phyloP scores from a whole-genome alignment of 2,797 vertebrate species.

The Discoglossus pictus region DNA sequence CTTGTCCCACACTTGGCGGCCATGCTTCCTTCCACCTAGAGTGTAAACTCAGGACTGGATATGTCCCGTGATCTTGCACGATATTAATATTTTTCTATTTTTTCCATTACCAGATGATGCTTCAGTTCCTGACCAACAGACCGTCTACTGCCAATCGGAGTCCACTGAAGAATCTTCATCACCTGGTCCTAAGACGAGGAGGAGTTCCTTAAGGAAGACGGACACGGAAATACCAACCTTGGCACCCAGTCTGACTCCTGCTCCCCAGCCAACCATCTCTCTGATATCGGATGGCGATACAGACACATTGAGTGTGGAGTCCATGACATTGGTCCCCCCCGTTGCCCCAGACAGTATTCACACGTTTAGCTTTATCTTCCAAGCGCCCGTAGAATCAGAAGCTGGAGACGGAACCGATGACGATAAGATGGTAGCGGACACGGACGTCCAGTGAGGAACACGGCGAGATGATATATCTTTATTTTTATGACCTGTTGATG shows the following conservation, averaged over 20 bases:
- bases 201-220: slow-evolving; percentile 54
- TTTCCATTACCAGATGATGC: slow-evolving; percentile 69
- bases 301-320: slow-evolving; percentile 85
- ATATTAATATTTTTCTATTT: slow-evolving; percentile 5
- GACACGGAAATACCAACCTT: slow-evolving; percentile 68
- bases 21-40: no score
- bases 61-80: no score
- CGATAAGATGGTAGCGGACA: background rate
- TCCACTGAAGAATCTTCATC: slow-evolving; percentile 53
- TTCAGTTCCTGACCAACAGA: slow-evolving; percentile 66
- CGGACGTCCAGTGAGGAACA: slow-evolving; percentile 39
- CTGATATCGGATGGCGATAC: slow-evolving; percentile 80
- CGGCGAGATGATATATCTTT: slow-evolving; percentile 4
- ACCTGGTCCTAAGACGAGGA: slow-evolving; percentile 54
- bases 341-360: slow-evolving; percentile 81
- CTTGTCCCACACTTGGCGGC: no score
- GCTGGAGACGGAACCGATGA: slow-evolving; percentile 32
- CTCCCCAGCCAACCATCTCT: slow-evolving; percentile 92
- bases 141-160: slow-evolving; percentile 61
- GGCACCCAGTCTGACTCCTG: slow-evolving; percentile 92
- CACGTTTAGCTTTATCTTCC: slow-evolving; percentile 66
- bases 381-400: slow-evolving; percentile 38
- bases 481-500: slow-evolving; percentile 20
- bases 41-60: no score
- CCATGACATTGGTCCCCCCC: slow-evolving; percentile 87